These are phyloP conservation scores for Drosophila triauraria DNA, from an alignment of 1,140 invertebrate species.

Conservation along the genomic window DNA sequence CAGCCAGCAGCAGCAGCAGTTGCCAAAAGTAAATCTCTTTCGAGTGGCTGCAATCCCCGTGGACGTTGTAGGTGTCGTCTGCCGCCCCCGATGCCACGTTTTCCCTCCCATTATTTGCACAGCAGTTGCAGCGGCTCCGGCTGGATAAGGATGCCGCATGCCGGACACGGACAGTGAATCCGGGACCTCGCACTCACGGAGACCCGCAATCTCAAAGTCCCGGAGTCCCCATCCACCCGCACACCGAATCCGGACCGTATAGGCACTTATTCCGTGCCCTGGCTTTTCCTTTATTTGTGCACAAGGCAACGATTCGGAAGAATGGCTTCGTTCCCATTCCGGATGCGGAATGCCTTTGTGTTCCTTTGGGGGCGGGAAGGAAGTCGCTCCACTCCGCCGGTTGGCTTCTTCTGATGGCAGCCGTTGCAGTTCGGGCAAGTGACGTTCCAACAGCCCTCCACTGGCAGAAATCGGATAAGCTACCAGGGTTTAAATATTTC, in stretches of 20 bases:
- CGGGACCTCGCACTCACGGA: conserved; percentile 1
- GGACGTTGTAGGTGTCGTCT: conserved; percentile 52
- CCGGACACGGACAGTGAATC: conserved; percentile 18
- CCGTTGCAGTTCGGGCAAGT: conserved; percentile 52
- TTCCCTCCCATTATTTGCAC: conserved; percentile 73
- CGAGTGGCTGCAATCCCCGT: conserved; percentile 73
- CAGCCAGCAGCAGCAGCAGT: conserved; percentile 28
- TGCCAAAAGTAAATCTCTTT: conserved; percentile 79
- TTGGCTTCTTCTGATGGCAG: conserved; percentile 35
- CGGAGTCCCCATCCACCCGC: conserved; percentile 9
- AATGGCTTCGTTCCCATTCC: conserved; percentile 63
- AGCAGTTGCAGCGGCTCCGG: conserved; percentile 66
- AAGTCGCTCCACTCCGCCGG: conserved; percentile 35
- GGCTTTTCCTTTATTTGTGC: conserved; percentile 72
- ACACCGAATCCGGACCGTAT: conserved; percentile 23
- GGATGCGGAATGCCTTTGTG: conserved; percentile 18
- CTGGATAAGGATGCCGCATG: conserved; percentile 25
- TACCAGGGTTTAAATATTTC: too few relatives aligned
- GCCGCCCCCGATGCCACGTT: conserved; percentile 21
- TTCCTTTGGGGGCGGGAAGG: conserved; percentile 11
- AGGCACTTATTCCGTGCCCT: conserved; percentile 50
- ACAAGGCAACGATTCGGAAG: conserved; percentile 78
- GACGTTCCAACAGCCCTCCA: conserved; percentile 29
- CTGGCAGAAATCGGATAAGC: conserved; percentile 21
- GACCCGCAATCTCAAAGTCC: background rate